phyloP scores from a whole-genome alignment of 2,888 invertebrate genomes.

The Acanthosepion lycidas region DNA sequence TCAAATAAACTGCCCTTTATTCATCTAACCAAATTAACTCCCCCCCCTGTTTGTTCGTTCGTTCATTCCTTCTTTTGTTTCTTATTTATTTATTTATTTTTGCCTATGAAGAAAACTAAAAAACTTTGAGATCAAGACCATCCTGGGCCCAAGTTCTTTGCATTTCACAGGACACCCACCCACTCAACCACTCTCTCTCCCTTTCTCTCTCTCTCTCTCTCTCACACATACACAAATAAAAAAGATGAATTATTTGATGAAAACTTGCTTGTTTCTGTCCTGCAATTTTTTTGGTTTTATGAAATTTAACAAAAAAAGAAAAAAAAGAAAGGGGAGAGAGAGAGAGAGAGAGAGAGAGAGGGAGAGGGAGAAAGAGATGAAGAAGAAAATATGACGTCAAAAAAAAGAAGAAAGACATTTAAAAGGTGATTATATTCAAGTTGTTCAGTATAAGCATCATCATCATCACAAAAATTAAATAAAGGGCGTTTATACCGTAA shows the following conservation, averaged over 20 bases:
- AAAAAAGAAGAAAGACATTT: slow-evolving; percentile 1
- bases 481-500: not conserved
- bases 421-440: slow-evolving; percentile 8
- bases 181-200: not conserved
- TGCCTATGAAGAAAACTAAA: slow-evolving; percentile 33
- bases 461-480: slow-evolving; percentile 23
- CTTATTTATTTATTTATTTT: not conserved
- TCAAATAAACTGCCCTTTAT: slow-evolving; percentile 33
- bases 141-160: slow-evolving; percentile 33
- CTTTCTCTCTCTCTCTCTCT: not conserved
- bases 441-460: slow-evolving; percentile 33
- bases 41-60: slow-evolving; percentile 4
- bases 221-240: not conserved
- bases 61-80: not conserved
- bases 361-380: not conserved
- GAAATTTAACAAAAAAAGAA: not conserved
- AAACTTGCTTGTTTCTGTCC: not conserved
- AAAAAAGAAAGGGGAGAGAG: not conserved
- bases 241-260: not conserved
- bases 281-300: not conserved
- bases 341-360: slow-evolving; percentile 3
- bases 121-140: slow-evolving; percentile 33
- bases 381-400: not conserved
- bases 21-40: slow-evolving; percentile 33
- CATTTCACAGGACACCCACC: slow-evolving; percentile 21